These are phyloP conservation scores for Drosophila pseudotakahashii DNA, from an alignment of 2,888 invertebrate species.

Conservation along the genomic window DNA sequence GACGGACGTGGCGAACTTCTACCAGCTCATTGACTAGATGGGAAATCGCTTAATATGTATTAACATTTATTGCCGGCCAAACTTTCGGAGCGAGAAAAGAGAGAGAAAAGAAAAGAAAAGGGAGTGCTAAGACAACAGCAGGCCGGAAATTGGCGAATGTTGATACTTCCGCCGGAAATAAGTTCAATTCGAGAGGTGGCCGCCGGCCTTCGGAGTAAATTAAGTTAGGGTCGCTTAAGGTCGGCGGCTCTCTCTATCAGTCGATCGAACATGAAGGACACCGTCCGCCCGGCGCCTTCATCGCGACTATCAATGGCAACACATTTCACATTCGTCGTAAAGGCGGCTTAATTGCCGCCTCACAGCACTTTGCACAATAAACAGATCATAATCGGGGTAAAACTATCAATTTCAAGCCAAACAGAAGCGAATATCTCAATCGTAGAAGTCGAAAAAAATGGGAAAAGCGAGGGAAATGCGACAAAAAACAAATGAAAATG, in stretches of 20 bases:
- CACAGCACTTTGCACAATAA: slow-evolving; percentile 55
- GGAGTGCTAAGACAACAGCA: slow-evolving; percentile 38
- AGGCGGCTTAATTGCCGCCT: slow-evolving; percentile 56
- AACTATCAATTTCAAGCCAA: slow-evolving; percentile 59
- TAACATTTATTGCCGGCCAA: slow-evolving; percentile 73
- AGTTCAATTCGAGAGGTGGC: slow-evolving; percentile 58
- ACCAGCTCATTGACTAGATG: slow-evolving; percentile 15
- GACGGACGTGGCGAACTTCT: slow-evolving; percentile 5
- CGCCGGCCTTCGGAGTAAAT: slow-evolving; percentile 30
- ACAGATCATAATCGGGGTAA: slow-evolving; percentile 70
- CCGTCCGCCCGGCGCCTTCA: slow-evolving; percentile 34
- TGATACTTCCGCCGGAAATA: slow-evolving; percentile 79
- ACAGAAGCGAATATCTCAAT: slow-evolving; percentile 32
- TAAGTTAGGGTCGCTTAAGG: slow-evolving; percentile 44
- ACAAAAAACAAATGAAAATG: slow-evolving; percentile 49
- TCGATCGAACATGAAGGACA: slow-evolving; percentile 37
- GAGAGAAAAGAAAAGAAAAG: slow-evolving; percentile 20
- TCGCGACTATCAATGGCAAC: slow-evolving; percentile 41
- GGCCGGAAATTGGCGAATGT: slow-evolving; percentile 77
- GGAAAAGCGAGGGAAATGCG: slow-evolving; percentile 2
- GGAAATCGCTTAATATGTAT: slow-evolving; percentile 75
- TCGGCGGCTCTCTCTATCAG: slow-evolving; percentile 21
- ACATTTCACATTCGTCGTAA: slow-evolving; percentile 51
- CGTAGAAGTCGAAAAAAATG: not conserved
- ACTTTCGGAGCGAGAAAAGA: slow-evolving; percentile 42